Evolutionary conservation across 1,140 invertebrate species (phyloP).

Genomic region (Drosophila ogumai): DNA sequence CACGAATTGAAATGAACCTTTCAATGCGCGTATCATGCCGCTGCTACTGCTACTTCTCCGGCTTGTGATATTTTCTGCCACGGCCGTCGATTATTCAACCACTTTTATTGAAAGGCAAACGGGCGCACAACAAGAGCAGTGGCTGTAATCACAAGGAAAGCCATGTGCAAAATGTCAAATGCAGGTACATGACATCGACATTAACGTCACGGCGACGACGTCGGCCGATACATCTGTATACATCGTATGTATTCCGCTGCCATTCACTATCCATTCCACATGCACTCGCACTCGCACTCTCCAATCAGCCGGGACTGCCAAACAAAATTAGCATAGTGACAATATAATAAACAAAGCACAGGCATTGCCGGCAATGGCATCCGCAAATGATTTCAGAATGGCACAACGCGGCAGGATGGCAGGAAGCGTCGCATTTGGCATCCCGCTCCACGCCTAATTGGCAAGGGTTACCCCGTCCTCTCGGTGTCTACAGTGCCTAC

Average conservation of each 20-base stretch:
- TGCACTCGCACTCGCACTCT: not conserved
- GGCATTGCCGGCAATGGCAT: slow-evolving; percentile 39
- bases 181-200: slow-evolving; percentile 78
- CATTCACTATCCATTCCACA: slow-evolving; percentile 49
- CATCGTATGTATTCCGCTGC: slow-evolving; percentile 27
- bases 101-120: slow-evolving; percentile 80
- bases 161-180: slow-evolving; percentile 81
- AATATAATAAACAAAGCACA: slow-evolving; percentile 77
- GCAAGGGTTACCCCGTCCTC: slow-evolving; percentile 9
- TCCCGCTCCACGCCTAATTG: slow-evolving; percentile 21
- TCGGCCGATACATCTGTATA: slow-evolving; percentile 37
- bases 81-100: slow-evolving; percentile 73
- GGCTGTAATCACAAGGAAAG: slow-evolving; percentile 69
- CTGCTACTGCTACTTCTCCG: slow-evolving; percentile 14
- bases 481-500: not conserved
- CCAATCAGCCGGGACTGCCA: slow-evolving; percentile 64
- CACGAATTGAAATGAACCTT: slow-evolving; percentile 61
- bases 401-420: slow-evolving; percentile 13
- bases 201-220: slow-evolving; percentile 68
- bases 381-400: slow-evolving; percentile 40
- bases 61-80: slow-evolving; percentile 41
- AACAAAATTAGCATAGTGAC: slow-evolving; percentile 81
- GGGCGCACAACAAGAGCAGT: slow-evolving; percentile 64
- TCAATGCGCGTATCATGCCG: slow-evolving; percentile 56
- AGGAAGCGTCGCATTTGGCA: slow-evolving; percentile 20